Conservation (phyloP, 2,888 invertebrate species). For the Halictus ligatus region DNA sequence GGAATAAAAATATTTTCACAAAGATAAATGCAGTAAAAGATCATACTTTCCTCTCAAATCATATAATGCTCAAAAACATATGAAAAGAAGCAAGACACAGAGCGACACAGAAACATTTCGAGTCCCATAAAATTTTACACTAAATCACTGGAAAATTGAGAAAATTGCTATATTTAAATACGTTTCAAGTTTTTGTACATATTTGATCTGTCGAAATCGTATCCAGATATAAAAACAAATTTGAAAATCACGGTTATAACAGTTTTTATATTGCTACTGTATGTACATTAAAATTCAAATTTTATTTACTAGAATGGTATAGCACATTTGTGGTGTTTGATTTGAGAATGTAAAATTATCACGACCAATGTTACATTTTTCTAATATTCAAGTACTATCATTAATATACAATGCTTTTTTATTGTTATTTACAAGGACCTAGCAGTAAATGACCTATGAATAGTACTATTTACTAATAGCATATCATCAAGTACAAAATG, state of each 20-base stretch:
- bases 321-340: slow-evolving; percentile 32
- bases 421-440: slow-evolving; percentile 42
- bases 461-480: slow-evolving; percentile 39
- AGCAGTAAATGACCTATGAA: slow-evolving; percentile 43
- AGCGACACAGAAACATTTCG: slow-evolving; percentile 15
- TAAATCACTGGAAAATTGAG: slow-evolving; percentile 15
- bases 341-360: slow-evolving; percentile 47
- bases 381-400: slow-evolving; percentile 45
- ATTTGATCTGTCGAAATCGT: slow-evolving; percentile 14
- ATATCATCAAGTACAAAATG: slow-evolving; percentile 44
- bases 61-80: not conserved
- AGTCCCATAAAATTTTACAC: slow-evolving; percentile 27
- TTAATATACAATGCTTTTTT: slow-evolving; percentile 36
- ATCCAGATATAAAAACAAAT: slow-evolving; percentile 35
- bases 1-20: slow-evolving; percentile 27
- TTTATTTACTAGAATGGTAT: slow-evolving; percentile 24
- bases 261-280: slow-evolving; percentile 28
- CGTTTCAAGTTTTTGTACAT: slow-evolving; percentile 44
- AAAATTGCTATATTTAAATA: slow-evolving; percentile 24
- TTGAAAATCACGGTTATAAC: slow-evolving; percentile 23
- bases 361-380: slow-evolving; percentile 35
- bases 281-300: slow-evolving; percentile 37
- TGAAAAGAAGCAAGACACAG: not conserved
- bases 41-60: slow-evolving; percentile 27
- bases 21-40: slow-evolving; percentile 54